Evolutionary conservation across 2,888 invertebrate species (phyloP).

Genomic region (Prosopocoilus inquinatus): DNA sequence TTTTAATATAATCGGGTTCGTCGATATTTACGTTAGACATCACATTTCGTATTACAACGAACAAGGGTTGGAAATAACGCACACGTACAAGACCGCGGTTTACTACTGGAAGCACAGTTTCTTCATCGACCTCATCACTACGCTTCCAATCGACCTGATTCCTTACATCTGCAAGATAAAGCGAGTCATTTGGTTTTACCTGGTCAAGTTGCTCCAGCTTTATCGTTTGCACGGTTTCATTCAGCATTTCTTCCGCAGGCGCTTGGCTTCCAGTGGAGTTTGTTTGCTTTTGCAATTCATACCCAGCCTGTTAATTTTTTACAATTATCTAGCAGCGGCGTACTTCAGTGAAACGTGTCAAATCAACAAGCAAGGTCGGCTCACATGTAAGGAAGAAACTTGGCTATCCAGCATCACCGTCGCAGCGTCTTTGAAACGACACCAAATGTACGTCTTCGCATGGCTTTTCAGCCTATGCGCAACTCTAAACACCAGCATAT

Average conservation of each 20-base stretch:
- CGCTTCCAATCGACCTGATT: conserved; percentile 19
- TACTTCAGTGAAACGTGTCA: not conserved
- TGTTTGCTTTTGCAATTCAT: conserved; percentile 3
- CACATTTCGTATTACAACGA: conserved; percentile 32
- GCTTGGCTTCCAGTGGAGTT: not conserved
- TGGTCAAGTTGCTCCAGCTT: conserved; percentile 12
- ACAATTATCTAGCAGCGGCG: conserved; percentile 1
- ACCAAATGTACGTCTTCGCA: not conserved
- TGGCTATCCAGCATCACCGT: conserved; percentile 2
- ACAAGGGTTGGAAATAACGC: conserved; percentile 29
- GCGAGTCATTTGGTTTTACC: not conserved
- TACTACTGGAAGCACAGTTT: conserved; percentile 33
- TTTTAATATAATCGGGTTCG: conserved; percentile 25
- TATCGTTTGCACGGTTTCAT: conserved; percentile 10
- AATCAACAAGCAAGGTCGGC: not conserved
- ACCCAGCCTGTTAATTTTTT: conserved; percentile 6
- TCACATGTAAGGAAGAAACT: not conserved
- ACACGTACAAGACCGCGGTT: conserved; percentile 29
- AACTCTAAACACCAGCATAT: not conserved
- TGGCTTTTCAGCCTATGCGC: conserved; percentile 2
- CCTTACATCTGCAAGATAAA: not conserved
- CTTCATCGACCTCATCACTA: conserved; percentile 26
- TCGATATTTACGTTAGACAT: conserved; percentile 32
- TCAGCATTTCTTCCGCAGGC: not conserved
- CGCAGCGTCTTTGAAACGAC: not conserved